Base-by-base conservation (phyloP, 2,113 vertebrate species). In the Geococcyx californianus region DNA sequence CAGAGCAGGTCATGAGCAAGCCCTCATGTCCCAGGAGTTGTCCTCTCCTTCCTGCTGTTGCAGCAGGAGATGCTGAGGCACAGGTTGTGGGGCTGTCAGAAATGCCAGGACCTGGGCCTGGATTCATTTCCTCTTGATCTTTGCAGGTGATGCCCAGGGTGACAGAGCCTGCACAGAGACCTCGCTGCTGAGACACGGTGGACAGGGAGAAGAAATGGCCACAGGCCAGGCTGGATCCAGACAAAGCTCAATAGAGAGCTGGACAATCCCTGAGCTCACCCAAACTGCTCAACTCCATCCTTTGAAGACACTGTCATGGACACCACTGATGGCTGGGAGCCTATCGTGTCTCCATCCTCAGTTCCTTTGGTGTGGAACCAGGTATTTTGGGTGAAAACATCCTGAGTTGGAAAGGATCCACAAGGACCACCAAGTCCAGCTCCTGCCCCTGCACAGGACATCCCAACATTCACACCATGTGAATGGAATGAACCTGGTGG, bases 301-400 rank as follows among this genome's bases (percentile, higher is more conserved):
- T 29, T 16, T 1, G 20, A 15, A 54, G 64, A 59, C 12, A 5
- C 29, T 16, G 6, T 3, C 45, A 21, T 0, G 0, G 44, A 7
- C 24, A 40, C 16, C 26, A 8, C 23, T 10, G 20, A 21, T 10
- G 25, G 12, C 58, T 19, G 29, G 26, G 23, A 11, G 29, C 18
- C 54, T 49, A 56, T 74, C 31, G 1, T 0, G 0, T 42, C 67
- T 55, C 59, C 59, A 38, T 25, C 26, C 34, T 20, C 51, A 4
- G 0, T 4, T 31, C 51, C 49, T 59, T 14, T 10, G 15, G 5
- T 13, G 69, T 51, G 45, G 18, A 58, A 23, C 9, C 54, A 38
- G 23, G 29, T 7, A 18, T 15, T 55, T 51, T 13, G 56, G 20
- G 19, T 13, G 59, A 49, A 52, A 52, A 49, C 18, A 17, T 49